Evolutionary conservation across 1,140 invertebrate species (phyloP).

Genomic region (Ips nitidus): DNA sequence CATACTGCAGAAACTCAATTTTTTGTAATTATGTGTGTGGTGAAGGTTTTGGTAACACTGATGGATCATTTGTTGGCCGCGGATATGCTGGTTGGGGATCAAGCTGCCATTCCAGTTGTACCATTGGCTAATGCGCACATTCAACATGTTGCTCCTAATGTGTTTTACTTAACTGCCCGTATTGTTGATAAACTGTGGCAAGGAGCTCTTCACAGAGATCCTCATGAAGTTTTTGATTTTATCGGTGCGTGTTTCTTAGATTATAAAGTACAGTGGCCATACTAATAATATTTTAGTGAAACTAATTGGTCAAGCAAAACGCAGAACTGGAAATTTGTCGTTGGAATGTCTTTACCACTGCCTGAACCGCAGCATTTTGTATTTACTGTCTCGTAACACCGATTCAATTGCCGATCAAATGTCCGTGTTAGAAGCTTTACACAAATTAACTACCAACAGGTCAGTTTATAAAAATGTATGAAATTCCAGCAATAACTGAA

Average conservation of each 20-base stretch:
- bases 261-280: neutral
- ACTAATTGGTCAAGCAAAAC: slow-evolving; percentile 84
- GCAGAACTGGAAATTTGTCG: slow-evolving; percentile 70
- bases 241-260: slow-evolving; percentile 53
- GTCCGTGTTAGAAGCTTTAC: slow-evolving; percentile 87
- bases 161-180: slow-evolving; percentile 89
- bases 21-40: neutral
- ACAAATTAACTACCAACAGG: slow-evolving; percentile 85
- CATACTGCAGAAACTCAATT: neutral
- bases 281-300: slow-evolving; percentile 61
- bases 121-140: slow-evolving; percentile 76
- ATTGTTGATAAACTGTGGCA: slow-evolving; percentile 98
- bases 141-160: slow-evolving; percentile 83
- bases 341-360: slow-evolving; percentile 89
- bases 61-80: slow-evolving; percentile 94
- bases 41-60: slow-evolving; percentile 72
- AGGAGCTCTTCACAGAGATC: slow-evolving; percentile 82
- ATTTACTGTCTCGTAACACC: slow-evolving; percentile 86
- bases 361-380: slow-evolving; percentile 92
- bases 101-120: slow-evolving; percentile 74
- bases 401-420: slow-evolving; percentile 89
- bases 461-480: slow-evolving; percentile 37
- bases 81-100: slow-evolving; percentile 84
- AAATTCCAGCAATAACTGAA: slow-evolving; percentile 12
- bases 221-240: slow-evolving; percentile 95